Evolutionary conservation across 2,113 vertebrate species (phyloP).

Genomic region (Nestor notabilis): DNA sequence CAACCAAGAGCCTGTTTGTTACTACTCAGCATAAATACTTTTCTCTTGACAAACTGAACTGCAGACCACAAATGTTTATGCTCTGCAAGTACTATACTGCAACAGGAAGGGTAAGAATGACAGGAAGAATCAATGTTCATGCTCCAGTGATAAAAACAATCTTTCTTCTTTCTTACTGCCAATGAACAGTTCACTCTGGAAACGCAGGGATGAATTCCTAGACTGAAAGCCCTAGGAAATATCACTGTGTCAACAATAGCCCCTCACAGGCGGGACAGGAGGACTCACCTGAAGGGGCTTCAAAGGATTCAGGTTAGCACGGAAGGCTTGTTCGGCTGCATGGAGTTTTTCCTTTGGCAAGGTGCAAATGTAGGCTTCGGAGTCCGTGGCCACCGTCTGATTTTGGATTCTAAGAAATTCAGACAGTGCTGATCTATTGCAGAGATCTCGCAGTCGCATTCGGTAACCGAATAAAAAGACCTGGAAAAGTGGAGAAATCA

Average conservation of each 20-base stretch:
- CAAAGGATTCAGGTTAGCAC: conserved; percentile 82
- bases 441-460: conserved; percentile 81
- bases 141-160: background rate
- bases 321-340: conserved; percentile 74
- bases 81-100: background rate
- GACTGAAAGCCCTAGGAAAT: background rate
- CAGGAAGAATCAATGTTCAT: background rate
- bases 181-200: background rate
- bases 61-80: background rate
- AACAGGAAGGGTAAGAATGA: background rate
- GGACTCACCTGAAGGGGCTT: conserved; percentile 82
- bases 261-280: background rate
- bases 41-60: background rate
- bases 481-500: conserved; percentile 51
- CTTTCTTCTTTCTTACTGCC: background rate
- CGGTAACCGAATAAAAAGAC: conserved; percentile 82
- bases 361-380: conserved; percentile 76
- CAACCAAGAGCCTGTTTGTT: background rate
- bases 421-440: conserved; percentile 71
- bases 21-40: background rate
- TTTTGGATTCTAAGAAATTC: conserved; percentile 80
- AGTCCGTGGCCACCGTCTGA: background rate
- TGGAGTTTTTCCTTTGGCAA: conserved; percentile 74
- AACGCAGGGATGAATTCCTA: background rate
- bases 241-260: background rate